These are phyloP conservation scores for Drosophila seguyi DNA, from an alignment of 1,140 invertebrate genomes.

Conservation along the genomic window DNA sequence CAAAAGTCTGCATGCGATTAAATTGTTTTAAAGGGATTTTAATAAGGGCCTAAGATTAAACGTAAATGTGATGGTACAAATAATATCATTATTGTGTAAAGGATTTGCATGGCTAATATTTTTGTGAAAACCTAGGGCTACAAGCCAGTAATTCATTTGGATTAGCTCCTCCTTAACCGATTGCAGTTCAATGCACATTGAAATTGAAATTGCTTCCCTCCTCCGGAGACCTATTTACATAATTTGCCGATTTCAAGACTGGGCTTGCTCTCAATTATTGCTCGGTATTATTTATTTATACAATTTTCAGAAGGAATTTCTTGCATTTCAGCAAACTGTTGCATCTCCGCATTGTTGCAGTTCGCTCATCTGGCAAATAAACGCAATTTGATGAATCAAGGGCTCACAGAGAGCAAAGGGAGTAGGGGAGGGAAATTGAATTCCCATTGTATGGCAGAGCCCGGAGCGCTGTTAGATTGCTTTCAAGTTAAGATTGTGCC, in stretches of 20 bases:
- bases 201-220: conserved; percentile 1
- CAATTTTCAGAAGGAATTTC: conserved; percentile 31
- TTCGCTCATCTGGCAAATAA: conserved; percentile 54
- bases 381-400: conserved; percentile 50
- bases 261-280: conserved; percentile 29
- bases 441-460: conserved; percentile 33
- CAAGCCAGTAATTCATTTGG: neutral
- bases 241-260: neutral
- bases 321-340: conserved; percentile 36
- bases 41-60: conserved; percentile 10
- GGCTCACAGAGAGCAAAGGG: neutral
- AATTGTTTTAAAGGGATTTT: conserved; percentile 35
- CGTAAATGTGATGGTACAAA: conserved; percentile 5
- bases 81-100: neutral
- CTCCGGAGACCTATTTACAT: neutral
- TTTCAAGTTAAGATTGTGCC: conserved; percentile 40
- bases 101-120: neutral
- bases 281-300: conserved; percentile 43
- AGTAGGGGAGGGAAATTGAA: conserved; percentile 29
- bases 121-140: neutral
- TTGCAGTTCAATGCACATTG: conserved; percentile 6
- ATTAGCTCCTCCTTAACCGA: neutral
- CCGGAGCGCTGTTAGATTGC: conserved; percentile 24
- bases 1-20: conserved; percentile 28
- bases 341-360: conserved; percentile 35